A percentile compares a stretch with the other conserved stretches of the same genome.
These are phyloP conservation scores for sheep (Ovis aries) DNA, from an alignment of 2,113 vertebrate genomes.

Conservation along the genomic window ARS-UI_Ramb_v3.0 NC_056072.1:2405001-2405500, in stretches of 20 bases:
- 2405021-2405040: too few species aligned
- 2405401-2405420: slow-evolving; percentile 56
- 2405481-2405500: slow-evolving; percentile 42
- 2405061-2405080: too few species aligned
- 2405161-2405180: neutral
- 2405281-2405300: neutral
- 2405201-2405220: neutral
- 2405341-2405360: neutral
- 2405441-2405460: slow-evolving; percentile 53
- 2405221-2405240: neutral
- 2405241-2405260: neutral
- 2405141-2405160: neutral
- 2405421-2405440: slow-evolving; percentile 39
- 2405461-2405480: slow-evolving; percentile 47
- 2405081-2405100: too few species aligned
- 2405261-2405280: neutral
- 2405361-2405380: slow-evolving; percentile 10
- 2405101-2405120: too few species aligned
- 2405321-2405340: neutral
- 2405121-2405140: neutral
- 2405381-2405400: neutral
- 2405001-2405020: too few species aligned
- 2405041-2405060: too few species aligned
- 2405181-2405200: accelerated
- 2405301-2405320: neutral